A percentile compares a stretch with the other conserved stretches of the same genome.
Evolutionary conservation across 1,140 invertebrate species (phyloP).

Genomic region (Euschistus heros): DNA sequence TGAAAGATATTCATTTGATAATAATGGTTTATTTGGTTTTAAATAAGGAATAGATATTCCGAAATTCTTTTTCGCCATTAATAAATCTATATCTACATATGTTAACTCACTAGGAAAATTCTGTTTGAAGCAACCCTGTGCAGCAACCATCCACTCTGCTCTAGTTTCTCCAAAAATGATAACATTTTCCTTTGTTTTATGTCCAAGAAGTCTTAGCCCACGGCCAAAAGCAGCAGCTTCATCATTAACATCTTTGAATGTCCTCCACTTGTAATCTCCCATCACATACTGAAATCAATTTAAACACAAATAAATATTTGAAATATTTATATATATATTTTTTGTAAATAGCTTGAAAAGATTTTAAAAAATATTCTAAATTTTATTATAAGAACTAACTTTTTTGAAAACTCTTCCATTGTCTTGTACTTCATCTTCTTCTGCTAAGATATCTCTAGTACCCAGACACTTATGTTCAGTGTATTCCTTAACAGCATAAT

Average conservation of each 20-base stretch:
- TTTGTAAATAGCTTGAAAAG: background rate
- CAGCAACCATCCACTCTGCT: conserved; percentile 92
- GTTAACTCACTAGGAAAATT: conserved; percentile 59
- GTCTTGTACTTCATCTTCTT: conserved; percentile 86
- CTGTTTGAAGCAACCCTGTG: conserved; percentile 87
- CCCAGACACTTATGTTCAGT: conserved; percentile 70
- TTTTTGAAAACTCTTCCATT: conserved; percentile 96
- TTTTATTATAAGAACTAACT: conserved; percentile 36
- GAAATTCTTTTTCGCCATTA: background rate
- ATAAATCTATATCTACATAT: background rate
- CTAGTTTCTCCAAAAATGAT: conserved; percentile 95
- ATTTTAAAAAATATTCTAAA: background rate
- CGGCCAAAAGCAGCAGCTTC: conserved; percentile 64
- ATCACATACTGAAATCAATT: conserved; percentile 63
- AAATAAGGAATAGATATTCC: background rate
- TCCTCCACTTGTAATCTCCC: conserved; percentile 88
- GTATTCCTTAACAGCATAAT: conserved; percentile 61
- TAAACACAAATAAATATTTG: background rate
- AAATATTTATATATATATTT: background rate
- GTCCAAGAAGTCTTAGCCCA: conserved; percentile 57
- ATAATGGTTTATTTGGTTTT: background rate
- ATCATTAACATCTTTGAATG: conserved; percentile 66
- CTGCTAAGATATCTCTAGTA: conserved; percentile 77
- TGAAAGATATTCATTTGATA: background rate
- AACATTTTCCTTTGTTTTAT: conserved; percentile 57